Base-by-base conservation (phyloP, 2,113 vertebrate genomes). In the Tragelaphus imberbis region DNA sequence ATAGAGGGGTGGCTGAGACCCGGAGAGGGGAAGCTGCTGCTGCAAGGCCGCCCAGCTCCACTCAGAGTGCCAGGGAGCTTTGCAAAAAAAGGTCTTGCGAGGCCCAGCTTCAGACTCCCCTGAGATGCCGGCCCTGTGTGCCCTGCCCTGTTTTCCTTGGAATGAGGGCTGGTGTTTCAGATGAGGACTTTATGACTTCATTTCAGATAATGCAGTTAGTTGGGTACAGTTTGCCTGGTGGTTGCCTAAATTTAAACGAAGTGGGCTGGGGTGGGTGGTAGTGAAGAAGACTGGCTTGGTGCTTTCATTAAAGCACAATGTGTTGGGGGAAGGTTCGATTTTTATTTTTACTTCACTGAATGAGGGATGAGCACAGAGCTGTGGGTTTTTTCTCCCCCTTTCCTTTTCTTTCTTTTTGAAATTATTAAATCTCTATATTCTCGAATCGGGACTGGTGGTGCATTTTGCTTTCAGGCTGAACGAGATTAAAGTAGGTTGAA, bases 201-300 rank as follows among this genome's bases (percentile, higher is more conserved):
- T 88, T 75, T 95, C 84, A 77, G 93, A 96, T 92, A 90, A 47
- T 88, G 96, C 27, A n/a, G 84, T 95, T 84, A n/a, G 84, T 95
- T 84, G 96, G 97, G 96, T 96, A 88, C 96, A 94, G 92, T 96
- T 95, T 92, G 97, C 97, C 95, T 97, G 95, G 97, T 95, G 97
- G 96, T 63, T 98, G 97, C 97, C 98, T 98, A 98, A 97, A 98
- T 98, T 98, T 98, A 98, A 98, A 98, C 68, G 77, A 97, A 98
- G 98, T 98, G 96, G 98, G 98, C 95, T 94, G 98, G 95, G 97
- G 98, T 98, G 97, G 98, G 98, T 95, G 98, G 97, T 88, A 95
- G 98, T 97, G 97, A 95, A 95, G 95, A 92, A 96, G 95, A 97
- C 59, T 27, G 92, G 97, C 77, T 88, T 58, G 84, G 84, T 90